phyloP scores from a whole-genome alignment of 64 coral and sea anemone genomes.

The Stichodactyla mertensii region DNA sequence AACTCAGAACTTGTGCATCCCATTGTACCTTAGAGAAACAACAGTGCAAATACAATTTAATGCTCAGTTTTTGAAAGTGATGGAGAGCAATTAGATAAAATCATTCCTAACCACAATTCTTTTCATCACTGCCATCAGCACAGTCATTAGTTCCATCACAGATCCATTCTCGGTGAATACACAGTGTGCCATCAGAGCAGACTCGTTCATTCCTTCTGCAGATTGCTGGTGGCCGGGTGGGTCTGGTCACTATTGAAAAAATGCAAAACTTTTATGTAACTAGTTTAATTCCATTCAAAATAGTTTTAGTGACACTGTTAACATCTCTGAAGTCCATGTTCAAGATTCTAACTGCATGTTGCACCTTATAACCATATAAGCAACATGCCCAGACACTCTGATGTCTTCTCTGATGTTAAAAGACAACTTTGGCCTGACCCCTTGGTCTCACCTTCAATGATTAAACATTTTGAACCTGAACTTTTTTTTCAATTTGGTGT shows the following conservation, averaged over 20 bases:
- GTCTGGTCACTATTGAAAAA: background rate
- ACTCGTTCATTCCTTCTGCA: slow-evolving; percentile 63
- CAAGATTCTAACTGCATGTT: too few species aligned
- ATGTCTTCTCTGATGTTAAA: too few species aligned
- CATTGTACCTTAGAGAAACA: slow-evolving; percentile 31
- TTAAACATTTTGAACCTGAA: too few species aligned
- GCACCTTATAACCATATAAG: too few species aligned
- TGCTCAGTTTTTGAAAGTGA: background rate
- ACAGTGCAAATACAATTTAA: background rate
- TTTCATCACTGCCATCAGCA: slow-evolving; percentile 72
- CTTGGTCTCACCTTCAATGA: too few species aligned
- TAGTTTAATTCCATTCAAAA: too few species aligned
- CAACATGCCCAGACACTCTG: too few species aligned
- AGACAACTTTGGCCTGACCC: too few species aligned
- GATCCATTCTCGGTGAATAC: slow-evolving; percentile 65
- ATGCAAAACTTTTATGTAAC: background rate
- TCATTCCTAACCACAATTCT: slow-evolving; percentile 54
- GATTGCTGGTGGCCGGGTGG: slow-evolving; percentile 24
- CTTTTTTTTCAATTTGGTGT: too few species aligned
- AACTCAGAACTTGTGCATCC: slow-evolving; percentile 63
- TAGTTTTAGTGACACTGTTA: too few species aligned
- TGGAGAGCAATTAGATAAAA: background rate
- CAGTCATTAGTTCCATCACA: slow-evolving; percentile 84
- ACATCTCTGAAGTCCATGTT: too few species aligned
- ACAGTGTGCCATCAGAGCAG: slow-evolving; percentile 52